Conservation (phyloP, 2,797 vertebrate genomes). For the Diplodus puntazzo region DNA sequence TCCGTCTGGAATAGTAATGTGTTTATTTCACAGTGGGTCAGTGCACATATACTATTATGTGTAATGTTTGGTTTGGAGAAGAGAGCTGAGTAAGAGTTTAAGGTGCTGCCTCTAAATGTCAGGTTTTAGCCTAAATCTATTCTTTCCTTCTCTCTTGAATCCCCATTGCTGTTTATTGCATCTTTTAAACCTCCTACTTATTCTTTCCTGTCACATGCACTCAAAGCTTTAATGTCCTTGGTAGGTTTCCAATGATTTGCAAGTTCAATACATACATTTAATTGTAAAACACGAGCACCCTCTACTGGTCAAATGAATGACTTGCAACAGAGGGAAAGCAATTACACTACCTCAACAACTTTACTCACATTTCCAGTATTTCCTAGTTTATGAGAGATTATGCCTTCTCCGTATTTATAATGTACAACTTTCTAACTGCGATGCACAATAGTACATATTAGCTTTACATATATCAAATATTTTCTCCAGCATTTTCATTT, state of each 20-base stretch:
- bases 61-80: background rate
- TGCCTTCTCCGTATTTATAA: background rate
- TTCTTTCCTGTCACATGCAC: background rate
- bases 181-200: background rate
- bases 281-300: conserved; percentile 68
- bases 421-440: background rate
- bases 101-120: background rate
- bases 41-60: background rate
- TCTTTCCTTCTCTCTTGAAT: background rate
- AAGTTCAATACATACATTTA: background rate
- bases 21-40: background rate
- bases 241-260: rapidly evolving
- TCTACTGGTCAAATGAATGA: conserved; percentile 64
- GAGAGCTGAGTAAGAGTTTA: background rate
- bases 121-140: background rate
- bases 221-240: background rate
- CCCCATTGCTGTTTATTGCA: background rate
- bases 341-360: too few species aligned
- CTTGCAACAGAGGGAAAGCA: conserved; percentile 22
- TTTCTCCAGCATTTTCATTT: background rate
- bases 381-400: background rate
- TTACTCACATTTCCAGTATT: background rate
- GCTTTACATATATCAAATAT: background rate
- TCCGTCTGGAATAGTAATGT: background rate
- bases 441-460: background rate